Percentiles rank a stretch among this genome's conserved stretches.
Evolutionary conservation across 2,113 vertebrate species (phyloP).

Genomic region (Erythrolamprus reginae): DNA sequence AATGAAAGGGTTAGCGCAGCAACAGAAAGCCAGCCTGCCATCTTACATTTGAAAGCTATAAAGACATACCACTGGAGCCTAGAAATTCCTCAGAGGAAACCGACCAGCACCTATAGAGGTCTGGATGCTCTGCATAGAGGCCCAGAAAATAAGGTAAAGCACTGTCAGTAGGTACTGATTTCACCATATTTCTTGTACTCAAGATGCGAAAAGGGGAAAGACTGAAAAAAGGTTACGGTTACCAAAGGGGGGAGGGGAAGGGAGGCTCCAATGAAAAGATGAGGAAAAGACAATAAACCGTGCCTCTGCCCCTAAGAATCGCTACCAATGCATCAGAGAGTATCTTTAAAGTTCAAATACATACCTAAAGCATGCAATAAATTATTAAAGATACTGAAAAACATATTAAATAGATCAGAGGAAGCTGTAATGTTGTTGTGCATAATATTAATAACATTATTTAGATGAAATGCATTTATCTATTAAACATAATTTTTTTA

Average conservation of each 20-base stretch:
- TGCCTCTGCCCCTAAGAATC: slow-evolving; percentile 16
- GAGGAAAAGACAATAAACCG: slow-evolving; percentile 56
- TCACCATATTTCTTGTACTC: slow-evolving; percentile 68
- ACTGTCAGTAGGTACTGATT: slow-evolving; percentile 69
- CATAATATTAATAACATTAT: slow-evolving; percentile 4
- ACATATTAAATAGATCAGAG: slow-evolving; percentile 38
- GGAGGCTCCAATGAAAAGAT: neutral
- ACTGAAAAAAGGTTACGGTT: slow-evolving; percentile 60
- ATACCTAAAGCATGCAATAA: slow-evolving; percentile 40
- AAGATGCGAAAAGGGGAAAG: slow-evolving; percentile 47
- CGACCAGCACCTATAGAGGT: slow-evolving; percentile 70
- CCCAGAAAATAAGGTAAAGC: slow-evolving; percentile 69
- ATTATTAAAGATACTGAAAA: slow-evolving; percentile 37
- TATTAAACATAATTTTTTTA: neutral
- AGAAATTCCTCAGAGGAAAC: slow-evolving; percentile 70
- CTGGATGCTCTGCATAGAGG: slow-evolving; percentile 67
- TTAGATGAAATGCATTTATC: slow-evolving; percentile 9
- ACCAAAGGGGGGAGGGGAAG: slow-evolving; percentile 38
- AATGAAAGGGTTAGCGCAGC: slow-evolving; percentile 71
- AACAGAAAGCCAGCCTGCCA: slow-evolving; percentile 60
- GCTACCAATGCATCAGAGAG: slow-evolving; percentile 1
- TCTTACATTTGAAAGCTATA: slow-evolving; percentile 61
- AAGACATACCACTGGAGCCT: slow-evolving; percentile 69
- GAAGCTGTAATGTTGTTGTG: slow-evolving; percentile 9
- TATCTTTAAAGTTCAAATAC: slow-evolving; percentile 36